Evolutionary conservation across 2,113 vertebrate species (phyloP), one percentile per base, ranked within the genome.

Genomic region (Xenus cinereus): DNA sequence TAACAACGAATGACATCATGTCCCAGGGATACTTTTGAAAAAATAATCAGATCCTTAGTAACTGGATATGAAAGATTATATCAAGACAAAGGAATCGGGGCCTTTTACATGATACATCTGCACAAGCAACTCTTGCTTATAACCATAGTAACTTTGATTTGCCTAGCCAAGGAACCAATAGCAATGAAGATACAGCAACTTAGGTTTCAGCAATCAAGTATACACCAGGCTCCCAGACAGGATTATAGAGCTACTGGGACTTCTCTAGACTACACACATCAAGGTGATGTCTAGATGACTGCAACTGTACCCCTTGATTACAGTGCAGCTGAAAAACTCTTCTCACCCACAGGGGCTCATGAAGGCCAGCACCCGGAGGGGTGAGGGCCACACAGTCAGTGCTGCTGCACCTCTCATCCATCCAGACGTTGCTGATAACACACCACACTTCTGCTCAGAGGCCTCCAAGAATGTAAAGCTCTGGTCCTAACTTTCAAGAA

Each of bases 1-100:
- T 56, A 96, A 93, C 2, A 20, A 94, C 63, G 60, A 75, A 86
- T 96, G 92, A 96, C 86, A 78, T 95, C 72, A 94, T 68, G 37
- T 67, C 46, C 79, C 32, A 78, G 15, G 37, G n/a, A 69, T 68
- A 75, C 3, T 67, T 93, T 62, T 22, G 77, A 37, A 59, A 82
- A 69, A 83, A 87, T 30, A 73, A 32, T 67, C 33, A 51, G n/a
- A 28, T 21, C n/a, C 4, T 63, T 84, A 86, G 51, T 23, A 78
- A 64, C 35, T 48, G 39, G 74, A 48, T 75, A 72, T 17, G 66
- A 89, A 60, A 72, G 10, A 23, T 26, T 64, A 37, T 93, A 50
- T 83, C 20, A 46, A 83, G 41, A 33, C 12, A 57, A 16, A 28
- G 35, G 68, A 87, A 82, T 7, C 0, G 0, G 71, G 9, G 8